Evolutionary conservation across 1,140 invertebrate genomes (phyloP), one percentile per base, ranked within the genome.

Genomic region (Cherax quadricarinatus): DNA sequence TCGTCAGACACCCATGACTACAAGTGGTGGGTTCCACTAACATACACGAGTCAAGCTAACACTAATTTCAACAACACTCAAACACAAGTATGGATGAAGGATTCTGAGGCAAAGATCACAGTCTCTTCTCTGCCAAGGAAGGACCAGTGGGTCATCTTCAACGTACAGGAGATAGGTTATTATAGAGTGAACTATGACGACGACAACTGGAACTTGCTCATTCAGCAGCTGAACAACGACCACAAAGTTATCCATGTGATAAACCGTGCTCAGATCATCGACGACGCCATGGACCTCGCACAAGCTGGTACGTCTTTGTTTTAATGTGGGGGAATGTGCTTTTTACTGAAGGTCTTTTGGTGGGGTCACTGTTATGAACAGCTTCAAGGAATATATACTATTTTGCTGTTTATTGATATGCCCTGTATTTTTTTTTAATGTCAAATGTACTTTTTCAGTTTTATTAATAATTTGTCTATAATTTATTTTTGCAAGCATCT

Each of bases 201-300:
- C 3, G 85, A 91, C 0, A 96, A 96, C 92, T 96, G 96, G 96
- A 75, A 94, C 12, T 90, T 95, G 24, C 94, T 96, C 3, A 95
- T 94, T 3, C 60, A 94, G 4, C 94, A 96, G 80, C 92, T 96
- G 14, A 92, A 94, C 6, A 94, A 85, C 0, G 92, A 95, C 78
- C 94, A 94, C 24, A 94, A 93, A 16, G 92, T 93, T 4, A 96
- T 97, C 78, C 93, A 95, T 48, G 79, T 93, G 5, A 94, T 95
- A 0, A 96, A 96, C 88, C 94, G 97, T 89, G 97, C 96, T 9
- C 96, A 96, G 91, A 81, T 93, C 1, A 95, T 99, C 0, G 97
- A 99, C 94, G 98, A 99, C 94, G 97, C 97, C 0, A 96, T 98
- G 94, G 98, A 98, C 94, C 95, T 99, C 60, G 98, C 98, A 0